Evolutionary conservation across 2,888 invertebrate genomes (phyloP).

Genomic region (Drosophila prolongata): DNA sequence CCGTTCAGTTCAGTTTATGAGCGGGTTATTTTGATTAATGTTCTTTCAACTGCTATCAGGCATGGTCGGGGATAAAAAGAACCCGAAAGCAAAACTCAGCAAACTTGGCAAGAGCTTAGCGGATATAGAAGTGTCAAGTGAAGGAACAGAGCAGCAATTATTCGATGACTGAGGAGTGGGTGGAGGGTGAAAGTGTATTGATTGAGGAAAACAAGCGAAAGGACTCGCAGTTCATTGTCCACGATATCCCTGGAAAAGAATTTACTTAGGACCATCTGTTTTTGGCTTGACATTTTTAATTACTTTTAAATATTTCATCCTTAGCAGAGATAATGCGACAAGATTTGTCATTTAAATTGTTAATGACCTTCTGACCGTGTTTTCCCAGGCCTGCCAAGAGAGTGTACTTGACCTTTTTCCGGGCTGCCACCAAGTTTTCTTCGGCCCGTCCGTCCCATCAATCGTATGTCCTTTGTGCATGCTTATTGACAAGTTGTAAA

Average conservation of each 20-base stretch:
- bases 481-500: slow-evolving; percentile 50
- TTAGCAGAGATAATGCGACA: slow-evolving; percentile 15
- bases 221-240: slow-evolving; percentile 12
- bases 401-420: slow-evolving; percentile 27
- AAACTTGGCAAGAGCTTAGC: slow-evolving; percentile 30
- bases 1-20: slow-evolving; percentile 60
- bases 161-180: slow-evolving; percentile 7
- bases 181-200: slow-evolving; percentile 1
- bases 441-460: neutral
- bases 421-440: slow-evolving; percentile 1
- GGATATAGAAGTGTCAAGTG: slow-evolving; percentile 25
- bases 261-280: slow-evolving; percentile 17
- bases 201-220: slow-evolving; percentile 2
- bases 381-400: neutral
- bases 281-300: slow-evolving; percentile 51
- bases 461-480: slow-evolving; percentile 35
- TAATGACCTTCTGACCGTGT: slow-evolving; percentile 34
- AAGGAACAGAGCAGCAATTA: slow-evolving; percentile 37
- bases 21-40: slow-evolving; percentile 73
- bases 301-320: slow-evolving; percentile 37
- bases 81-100: slow-evolving; percentile 5
- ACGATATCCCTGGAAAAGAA: slow-evolving; percentile 7
- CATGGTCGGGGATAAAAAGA: slow-evolving; percentile 19
- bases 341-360: slow-evolving; percentile 48
- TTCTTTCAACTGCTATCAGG: slow-evolving; percentile 37